phyloP scores from a whole-genome alignment of 2,113 vertebrate species.

The Periophthalmodon schlosseri region DNA sequence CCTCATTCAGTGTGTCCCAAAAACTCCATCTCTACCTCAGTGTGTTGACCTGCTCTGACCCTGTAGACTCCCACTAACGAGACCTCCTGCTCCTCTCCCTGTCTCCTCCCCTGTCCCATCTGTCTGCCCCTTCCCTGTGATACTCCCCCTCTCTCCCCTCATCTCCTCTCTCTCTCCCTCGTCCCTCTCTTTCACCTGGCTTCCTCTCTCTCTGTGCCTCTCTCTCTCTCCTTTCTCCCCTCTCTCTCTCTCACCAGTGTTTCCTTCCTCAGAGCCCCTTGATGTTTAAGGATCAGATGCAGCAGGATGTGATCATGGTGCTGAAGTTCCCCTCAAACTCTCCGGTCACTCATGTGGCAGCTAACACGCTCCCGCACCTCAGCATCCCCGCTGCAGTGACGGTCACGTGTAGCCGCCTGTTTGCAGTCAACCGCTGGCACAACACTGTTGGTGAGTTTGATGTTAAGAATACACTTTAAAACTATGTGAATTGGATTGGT shows the following conservation, averaged over 20 bases:
- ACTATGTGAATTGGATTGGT: no score
- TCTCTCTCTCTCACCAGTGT: constrained; percentile 94
- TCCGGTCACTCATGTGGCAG: constrained; percentile 95
- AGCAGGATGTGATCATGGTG: constrained; percentile 99
- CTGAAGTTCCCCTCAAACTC: constrained; percentile 99
- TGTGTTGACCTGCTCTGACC: constrained; percentile 77
- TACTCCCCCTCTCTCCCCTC: constrained; percentile 57
- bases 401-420: constrained; percentile 96
- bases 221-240: constrained; percentile 44
- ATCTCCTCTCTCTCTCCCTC: constrained; percentile 46
- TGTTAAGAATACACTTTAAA: not conserved
- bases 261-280: constrained; percentile 99
- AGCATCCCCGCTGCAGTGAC: constrained; percentile 97
- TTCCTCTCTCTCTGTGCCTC: constrained; percentile 33
- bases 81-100: constrained; percentile 68
- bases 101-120: constrained; percentile 68
- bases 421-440: constrained; percentile 99
- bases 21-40: constrained; percentile 56
- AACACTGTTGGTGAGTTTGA: constrained; percentile 94
- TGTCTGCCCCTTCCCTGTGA: constrained; percentile 19
- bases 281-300: constrained; percentile 99
- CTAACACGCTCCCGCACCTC: constrained; percentile 96
- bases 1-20: constrained; percentile 43
- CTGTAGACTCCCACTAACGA: constrained; percentile 71
- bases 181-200: constrained; percentile 50